These are phyloP conservation scores for Pelodytes ibericus DNA, from an alignment of 2,797 vertebrate genomes.

Conservation along the genomic window DNA sequence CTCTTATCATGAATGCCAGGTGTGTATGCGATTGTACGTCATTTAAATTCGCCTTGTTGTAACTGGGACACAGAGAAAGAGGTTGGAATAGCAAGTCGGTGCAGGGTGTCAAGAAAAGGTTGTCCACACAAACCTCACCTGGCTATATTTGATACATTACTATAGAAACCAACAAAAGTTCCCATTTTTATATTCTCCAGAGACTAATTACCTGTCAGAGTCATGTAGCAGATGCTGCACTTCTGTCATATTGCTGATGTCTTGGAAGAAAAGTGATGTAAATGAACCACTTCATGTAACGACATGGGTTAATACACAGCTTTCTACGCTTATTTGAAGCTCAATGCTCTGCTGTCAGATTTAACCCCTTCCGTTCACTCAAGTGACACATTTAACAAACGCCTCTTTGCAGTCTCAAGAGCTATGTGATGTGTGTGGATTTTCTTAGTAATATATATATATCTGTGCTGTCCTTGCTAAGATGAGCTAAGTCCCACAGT, in stretches of 20 bases:
- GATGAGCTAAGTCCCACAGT: too few species aligned
- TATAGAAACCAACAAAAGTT: slow-evolving; percentile 46
- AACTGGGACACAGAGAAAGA: slow-evolving; percentile 38
- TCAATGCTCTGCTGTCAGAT: not conserved
- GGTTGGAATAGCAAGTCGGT: slow-evolving; percentile 25
- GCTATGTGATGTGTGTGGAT: not conserved
- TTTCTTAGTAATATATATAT: not conserved
- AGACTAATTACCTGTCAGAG: slow-evolving; percentile 54
- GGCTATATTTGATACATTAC: slow-evolving; percentile 51
- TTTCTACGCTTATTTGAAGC: slow-evolving; percentile 8
- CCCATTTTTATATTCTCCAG: slow-evolving; percentile 44
- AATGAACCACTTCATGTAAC: slow-evolving; percentile 35
- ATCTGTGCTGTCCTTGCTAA: too few species aligned
- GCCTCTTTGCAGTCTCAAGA: not conserved
- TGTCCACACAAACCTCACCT: slow-evolving; percentile 45
- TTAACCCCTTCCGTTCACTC: slow-evolving; percentile 34
- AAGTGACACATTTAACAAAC: not conserved
- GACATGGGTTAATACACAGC: slow-evolving; percentile 38
- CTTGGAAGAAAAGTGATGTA: slow-evolving; percentile 44
- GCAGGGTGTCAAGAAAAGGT: slow-evolving; percentile 32
- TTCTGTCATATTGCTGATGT: slow-evolving; percentile 43
- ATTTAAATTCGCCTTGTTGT: slow-evolving; percentile 54
- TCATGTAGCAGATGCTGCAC: slow-evolving; percentile 45
- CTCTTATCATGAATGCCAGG: not conserved
- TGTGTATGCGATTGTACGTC: not conserved